Evolutionary conservation across 2,888 invertebrate genomes (phyloP).

Genomic region (Dorcus parallelipipedus): DNA sequence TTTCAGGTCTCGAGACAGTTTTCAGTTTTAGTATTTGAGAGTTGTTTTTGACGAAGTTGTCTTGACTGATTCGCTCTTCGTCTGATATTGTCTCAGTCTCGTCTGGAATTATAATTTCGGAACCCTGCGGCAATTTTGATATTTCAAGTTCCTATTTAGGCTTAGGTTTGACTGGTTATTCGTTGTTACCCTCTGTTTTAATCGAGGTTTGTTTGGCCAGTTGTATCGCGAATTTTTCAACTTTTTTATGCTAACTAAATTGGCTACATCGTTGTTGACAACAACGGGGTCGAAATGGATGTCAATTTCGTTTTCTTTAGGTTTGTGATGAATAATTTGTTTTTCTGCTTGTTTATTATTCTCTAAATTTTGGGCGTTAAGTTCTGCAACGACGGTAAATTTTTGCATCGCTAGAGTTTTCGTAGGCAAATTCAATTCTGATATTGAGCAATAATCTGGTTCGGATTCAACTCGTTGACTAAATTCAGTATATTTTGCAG

Average conservation of each 20-base stretch:
- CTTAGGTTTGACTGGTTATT: slow-evolving; percentile 22
- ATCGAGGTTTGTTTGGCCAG: slow-evolving; percentile 40
- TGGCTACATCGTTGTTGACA: slow-evolving; percentile 26
- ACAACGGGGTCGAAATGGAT: slow-evolving; percentile 25
- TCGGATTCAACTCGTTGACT: slow-evolving; percentile 48
- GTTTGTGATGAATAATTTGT: slow-evolving; percentile 18
- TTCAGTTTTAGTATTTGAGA: slow-evolving; percentile 47
- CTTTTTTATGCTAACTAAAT: slow-evolving; percentile 40
- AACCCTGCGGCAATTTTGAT: slow-evolving; percentile 72
- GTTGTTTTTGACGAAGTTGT: slow-evolving; percentile 49
- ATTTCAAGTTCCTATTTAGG: slow-evolving; percentile 58
- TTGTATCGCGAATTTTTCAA: slow-evolving; percentile 43
- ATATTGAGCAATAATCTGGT: slow-evolving; percentile 75
- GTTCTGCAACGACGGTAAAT: slow-evolving; percentile 43
- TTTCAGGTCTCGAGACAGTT: slow-evolving; percentile 23
- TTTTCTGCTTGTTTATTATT: slow-evolving; percentile 33
- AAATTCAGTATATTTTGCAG: slow-evolving; percentile 31
- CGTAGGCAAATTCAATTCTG: slow-evolving; percentile 61
- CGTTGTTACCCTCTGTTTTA: slow-evolving; percentile 29
- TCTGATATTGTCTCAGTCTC: slow-evolving; percentile 47
- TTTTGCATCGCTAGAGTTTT: slow-evolving; percentile 34
- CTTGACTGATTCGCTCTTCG: slow-evolving; percentile 41
- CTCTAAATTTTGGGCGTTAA: slow-evolving; percentile 38
- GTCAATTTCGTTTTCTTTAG: slow-evolving; percentile 15
- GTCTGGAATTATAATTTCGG: slow-evolving; percentile 69